Evolutionary conservation across 2,888 invertebrate genomes (phyloP), one percentile per base, ranked within the genome.

Genomic region (Rhagium mordax): DNA sequence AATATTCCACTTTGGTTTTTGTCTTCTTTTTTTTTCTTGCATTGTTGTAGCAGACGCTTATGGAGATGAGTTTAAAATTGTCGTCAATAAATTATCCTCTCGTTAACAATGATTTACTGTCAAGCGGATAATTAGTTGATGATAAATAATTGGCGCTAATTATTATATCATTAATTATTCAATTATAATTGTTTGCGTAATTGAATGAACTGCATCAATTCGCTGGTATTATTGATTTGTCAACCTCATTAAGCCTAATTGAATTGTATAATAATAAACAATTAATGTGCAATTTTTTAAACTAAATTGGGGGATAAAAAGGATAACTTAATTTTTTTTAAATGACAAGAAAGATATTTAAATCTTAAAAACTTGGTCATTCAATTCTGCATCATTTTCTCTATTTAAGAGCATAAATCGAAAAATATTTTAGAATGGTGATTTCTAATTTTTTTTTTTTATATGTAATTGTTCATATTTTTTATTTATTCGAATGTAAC

Each of bases 1-100:
- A 62, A 62, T 62, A 62, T 48, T 41, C 61, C 48, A 4, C n/a
- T 3, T 10, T 55, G 55, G 51, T 41, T 48, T 62, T 41, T 62
- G 16, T 62, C 48, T 48, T 62, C 20, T 62, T 48, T 47, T 18
- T 2, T n/a, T 21, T 62, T 47, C 24, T 61, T 15, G 21, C 47
- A 20, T 21, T 21, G 47, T 61, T 61, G 20, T 62, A 48, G 48
- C 61, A 21, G 61, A 20, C 41, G 47, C n/a, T 55, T 24, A 55
- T 55, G 24, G 13, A 27, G 20, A 55, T 24, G 21, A 21, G 3
- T 24, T 55, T 55, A 55, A 55, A 4, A 27, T 55, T 55, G 15
- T n/a, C n/a, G 55, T 24, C 27, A 27, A 24, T 55, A 55, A 55
- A 55, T n/a, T 21, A 55, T 24, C 13, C 27, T 24, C n/a, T 21